Evolutionary conservation across 2,888 invertebrate genomes (phyloP), one percentile per base, ranked within the genome.

Genomic region (Temnothorax ravouxi): DNA sequence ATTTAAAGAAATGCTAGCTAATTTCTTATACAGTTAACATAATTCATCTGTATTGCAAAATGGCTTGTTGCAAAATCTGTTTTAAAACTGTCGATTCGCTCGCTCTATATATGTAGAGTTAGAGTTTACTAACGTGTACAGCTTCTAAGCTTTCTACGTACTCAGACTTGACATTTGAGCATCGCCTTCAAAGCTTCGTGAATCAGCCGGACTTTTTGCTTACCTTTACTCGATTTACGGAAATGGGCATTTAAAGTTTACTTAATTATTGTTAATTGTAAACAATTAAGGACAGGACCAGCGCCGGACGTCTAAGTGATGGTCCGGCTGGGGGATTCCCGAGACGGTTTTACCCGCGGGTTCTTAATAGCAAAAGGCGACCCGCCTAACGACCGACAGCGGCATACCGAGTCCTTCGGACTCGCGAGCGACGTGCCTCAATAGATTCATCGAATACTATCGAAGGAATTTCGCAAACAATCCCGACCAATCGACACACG

Each of bases 401-500:
- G 91, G 89, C 89, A 91, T 88, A 91, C 90, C 91, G 91, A 86
- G 89, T 87, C 87, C 85, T 84, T 89, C 83, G 86, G 91, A 90
- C 88, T 90, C 92, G 91, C 88, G 88, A 88, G 87, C 93, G 94
- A 94, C 94, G 92, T 94, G 94, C 94, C 94, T 94, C 94, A 93
- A 95, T 95, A 94, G 94, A 95, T 95, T 95, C 94, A 94, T 95
- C 94, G 94, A 95, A 95, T 95, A 94, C 94, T 94, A 95, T 95
- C 93, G 94, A 94, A 94, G 91, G 94, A 94, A 94, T 94, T 94
- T 93, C 92, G 89, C 93, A 91, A 94, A 94, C 93, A 93, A 94
- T 94, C 89, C 92, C 90, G 92, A 91, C 94, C 94, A 93, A 94
- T 94, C 94, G 94, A 94, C 94, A 93, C 92, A 93, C 92, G 88